Evolutionary conservation across 2,888 invertebrate genomes (phyloP).

Genomic region (Phorcus lineatus): DNA sequence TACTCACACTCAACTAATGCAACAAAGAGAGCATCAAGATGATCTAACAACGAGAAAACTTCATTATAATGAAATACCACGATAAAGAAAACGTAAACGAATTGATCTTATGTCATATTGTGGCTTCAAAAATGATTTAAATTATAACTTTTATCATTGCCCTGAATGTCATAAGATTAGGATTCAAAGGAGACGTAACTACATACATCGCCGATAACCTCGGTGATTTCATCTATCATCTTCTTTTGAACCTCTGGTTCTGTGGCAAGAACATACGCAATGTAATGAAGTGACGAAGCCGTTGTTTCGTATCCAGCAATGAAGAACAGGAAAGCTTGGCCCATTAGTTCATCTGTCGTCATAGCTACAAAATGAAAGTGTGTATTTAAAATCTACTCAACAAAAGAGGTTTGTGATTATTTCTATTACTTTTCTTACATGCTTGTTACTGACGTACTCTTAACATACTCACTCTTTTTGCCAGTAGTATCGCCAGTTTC

Average conservation of each 20-base stretch:
- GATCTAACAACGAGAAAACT: too few species aligned
- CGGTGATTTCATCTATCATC: slow-evolving; percentile 46
- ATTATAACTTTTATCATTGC: too few species aligned
- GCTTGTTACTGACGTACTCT: not conserved
- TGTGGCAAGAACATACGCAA: slow-evolving; percentile 46
- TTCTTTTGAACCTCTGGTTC: slow-evolving; percentile 53
- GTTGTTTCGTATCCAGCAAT: slow-evolving; percentile 60
- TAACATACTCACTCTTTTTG: not conserved
- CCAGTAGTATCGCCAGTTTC: not conserved
- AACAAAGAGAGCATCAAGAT: too few species aligned
- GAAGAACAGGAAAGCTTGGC: slow-evolving; percentile 52
- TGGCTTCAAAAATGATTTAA: too few species aligned
- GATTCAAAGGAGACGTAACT: too few species aligned
- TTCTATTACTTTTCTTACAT: too few species aligned
- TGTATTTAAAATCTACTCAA: not conserved
- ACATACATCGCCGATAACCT: slow-evolving; percentile 45
- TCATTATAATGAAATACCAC: too few species aligned
- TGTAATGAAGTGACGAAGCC: slow-evolving; percentile 47
- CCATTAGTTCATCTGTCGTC: slow-evolving; percentile 49
- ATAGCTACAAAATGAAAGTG: slow-evolving; percentile 40
- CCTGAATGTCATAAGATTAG: too few species aligned
- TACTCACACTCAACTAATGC: not conserved
- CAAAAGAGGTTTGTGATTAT: not conserved
- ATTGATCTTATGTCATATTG: too few species aligned
- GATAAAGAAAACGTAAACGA: too few species aligned